Evolutionary conservation across 2,113 vertebrate genomes (phyloP), one percentile per base, ranked within the genome.

Genomic region (Tychaedon coryphoeus): DNA sequence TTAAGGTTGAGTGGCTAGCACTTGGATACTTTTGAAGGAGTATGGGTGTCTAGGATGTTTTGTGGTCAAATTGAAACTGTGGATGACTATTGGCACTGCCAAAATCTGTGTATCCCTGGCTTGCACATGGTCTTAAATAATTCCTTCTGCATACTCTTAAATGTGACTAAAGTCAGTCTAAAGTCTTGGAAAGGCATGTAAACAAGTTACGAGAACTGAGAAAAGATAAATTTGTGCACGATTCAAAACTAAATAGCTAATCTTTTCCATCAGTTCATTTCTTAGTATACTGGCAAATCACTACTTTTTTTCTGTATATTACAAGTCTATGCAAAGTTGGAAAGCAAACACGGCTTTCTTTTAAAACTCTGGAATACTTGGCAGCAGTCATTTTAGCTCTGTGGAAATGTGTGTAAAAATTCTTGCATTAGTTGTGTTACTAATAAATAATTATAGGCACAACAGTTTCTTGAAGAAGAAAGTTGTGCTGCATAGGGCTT

Each of bases 321-420:
- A 10, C 38, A 91, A 71, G 65, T 62, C 38, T 89, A 4, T 65
- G 7, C 17, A 20, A 62, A 89, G 38, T 80, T 92, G 88, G 58
- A 93, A 93, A 78, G 75, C 38, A 84, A 87, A 67, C 42, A 74
- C 1, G 10, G 34, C 42, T 91, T 86, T 79, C 36, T 92, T 53
- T 89, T 95, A 84, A 66, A 84, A 58, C 60, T 89, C 33, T 69
- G n/a, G 25, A 89, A 58, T 75, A 81, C 53, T 89, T 96, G 78
- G 60, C 90, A 93, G 40, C 31, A 64, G 29, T 84, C 9, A 33
- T 75, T 97, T 83, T 34, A 90, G 57, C 42, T 87, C 28, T 84
- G 8, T 93, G 43, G 47, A 90, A 91, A 82, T 84, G 76, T 28
- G 69, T 74, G 38, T 75, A 77, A 94, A 79, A 89, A 77, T 78